Conservation (phyloP, 2,888 invertebrate genomes). For the Heliconius erato region DNA sequence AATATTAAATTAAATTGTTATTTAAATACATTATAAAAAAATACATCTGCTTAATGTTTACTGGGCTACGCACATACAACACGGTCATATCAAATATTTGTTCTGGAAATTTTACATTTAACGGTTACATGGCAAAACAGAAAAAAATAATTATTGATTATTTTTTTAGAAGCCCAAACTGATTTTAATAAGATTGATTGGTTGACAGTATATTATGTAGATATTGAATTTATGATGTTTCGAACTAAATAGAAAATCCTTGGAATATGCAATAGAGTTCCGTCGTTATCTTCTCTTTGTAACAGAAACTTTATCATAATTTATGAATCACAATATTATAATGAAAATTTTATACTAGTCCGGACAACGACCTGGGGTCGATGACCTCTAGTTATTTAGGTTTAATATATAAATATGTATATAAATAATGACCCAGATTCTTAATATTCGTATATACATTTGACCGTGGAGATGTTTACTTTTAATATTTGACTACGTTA, state of each 20-base stretch:
- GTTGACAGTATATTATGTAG: neutral
- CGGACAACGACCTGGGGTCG: conserved; percentile 53
- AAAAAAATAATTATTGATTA: neutral
- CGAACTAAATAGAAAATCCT: neutral
- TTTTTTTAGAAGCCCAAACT: neutral
- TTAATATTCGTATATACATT: conserved; percentile 16
- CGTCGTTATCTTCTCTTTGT: conserved; percentile 24
- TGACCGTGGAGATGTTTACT: conserved; percentile 32
- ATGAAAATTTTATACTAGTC: conserved; percentile 42
- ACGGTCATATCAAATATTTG: neutral
- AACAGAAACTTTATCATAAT: conserved; percentile 32
- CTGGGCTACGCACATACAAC: neutral
- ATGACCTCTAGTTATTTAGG: conserved; percentile 48
- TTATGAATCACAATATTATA: conserved; percentile 40
- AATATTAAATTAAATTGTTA: neutral
- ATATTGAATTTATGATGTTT: neutral
- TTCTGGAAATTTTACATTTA: neutral
- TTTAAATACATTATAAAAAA: conserved; percentile 1
- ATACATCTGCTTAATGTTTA: neutral
- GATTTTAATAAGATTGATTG: neutral
- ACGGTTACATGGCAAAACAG: neutral
- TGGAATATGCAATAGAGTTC: conserved; percentile 1
- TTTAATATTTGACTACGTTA: conserved; percentile 20
- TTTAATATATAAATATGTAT: conserved; percentile 34
- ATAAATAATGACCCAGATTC: conserved; percentile 32